Conservation (phyloP, 1,140 invertebrate species). For the Ooceraea biroi region DNA sequence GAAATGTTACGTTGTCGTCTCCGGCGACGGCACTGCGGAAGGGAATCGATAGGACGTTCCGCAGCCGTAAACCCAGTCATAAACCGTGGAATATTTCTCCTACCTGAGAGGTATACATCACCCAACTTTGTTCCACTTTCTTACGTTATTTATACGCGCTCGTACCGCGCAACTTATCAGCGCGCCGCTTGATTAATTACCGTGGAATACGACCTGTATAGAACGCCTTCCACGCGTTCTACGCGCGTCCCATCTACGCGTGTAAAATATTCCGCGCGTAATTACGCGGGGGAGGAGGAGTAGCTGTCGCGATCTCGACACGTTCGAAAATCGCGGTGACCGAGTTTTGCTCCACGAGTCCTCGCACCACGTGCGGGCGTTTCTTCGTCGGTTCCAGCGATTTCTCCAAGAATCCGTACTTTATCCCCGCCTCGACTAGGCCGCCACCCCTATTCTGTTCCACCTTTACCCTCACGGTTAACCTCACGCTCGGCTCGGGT, state of each 20-base stretch:
- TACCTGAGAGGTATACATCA: constrained; percentile 55
- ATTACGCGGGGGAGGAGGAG: too few species aligned
- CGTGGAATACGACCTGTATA: constrained; percentile 32
- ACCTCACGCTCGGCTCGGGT: constrained; percentile 68
- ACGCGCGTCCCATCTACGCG: too few species aligned
- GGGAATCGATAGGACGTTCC: constrained; percentile 52
- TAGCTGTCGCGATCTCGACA: too few species aligned
- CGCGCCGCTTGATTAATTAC: constrained; percentile 52
- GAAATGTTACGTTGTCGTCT: constrained; percentile 68
- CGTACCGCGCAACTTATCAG: constrained; percentile 34
- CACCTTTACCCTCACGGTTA: constrained; percentile 61
- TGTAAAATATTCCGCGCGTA: too few species aligned
- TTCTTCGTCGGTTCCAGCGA: constrained; percentile 47
- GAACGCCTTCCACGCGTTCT: neutral
- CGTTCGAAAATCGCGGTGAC: neutral
- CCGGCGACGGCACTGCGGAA: constrained; percentile 52
- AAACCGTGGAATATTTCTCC: constrained; percentile 59
- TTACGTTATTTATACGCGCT: constrained; percentile 59
- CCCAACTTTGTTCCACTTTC: constrained; percentile 55
- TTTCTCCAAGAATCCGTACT: constrained; percentile 63
- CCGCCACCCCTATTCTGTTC: constrained; percentile 28
- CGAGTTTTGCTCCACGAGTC: constrained; percentile 17
- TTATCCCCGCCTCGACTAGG: constrained; percentile 50
- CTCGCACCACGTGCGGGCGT: constrained; percentile 24
- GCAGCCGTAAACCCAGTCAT: constrained; percentile 59